Base-by-base conservation (phyloP, 2,888 invertebrate species). In the Dorcus hopei region DNA sequence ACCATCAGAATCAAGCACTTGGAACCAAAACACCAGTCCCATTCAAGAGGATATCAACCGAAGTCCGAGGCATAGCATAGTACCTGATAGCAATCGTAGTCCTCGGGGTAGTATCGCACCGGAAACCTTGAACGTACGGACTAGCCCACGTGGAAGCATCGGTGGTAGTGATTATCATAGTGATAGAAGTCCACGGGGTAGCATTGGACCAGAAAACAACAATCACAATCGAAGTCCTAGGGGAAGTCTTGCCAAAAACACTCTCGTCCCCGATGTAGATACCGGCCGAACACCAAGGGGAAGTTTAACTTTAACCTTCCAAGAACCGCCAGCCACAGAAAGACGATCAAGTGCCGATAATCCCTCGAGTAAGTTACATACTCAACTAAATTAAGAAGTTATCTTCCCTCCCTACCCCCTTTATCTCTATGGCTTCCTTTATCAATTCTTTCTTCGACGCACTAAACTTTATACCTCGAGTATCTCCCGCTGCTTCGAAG, bases 301-400 rank as follows among this genome's bases (percentile, higher is more conserved):
- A 39, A 85, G 85, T 68, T 69, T 85, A 52, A 85, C 85, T 0
- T 72, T 85, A 57, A 86, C 85, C 1, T 85, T 86, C 68, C 85
- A 85, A 75, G 85, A 86, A 63, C 85, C 85, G 9, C 81, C 82
- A 1, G 80, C 82, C 0, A 79, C 78, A 61, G 83, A 83, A 67
- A 79, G 85, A 65, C 78, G 85, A 62, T 80, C 84, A 0, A 85
- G 85, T 63, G 85, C 85, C 64, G 85, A 85, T 63, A 85, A 84
- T 66, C 74, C 79, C 56, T 77, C 80, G 65, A 80, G 84, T 84
- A 74, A 78, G 65, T 65, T 53, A 39, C 39, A 8, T 41, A 11
- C 38, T 55, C 14, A 45, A 23, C 6, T 33, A 33, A 33, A 33
- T 33, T 33, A 33, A 33, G 3, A 33, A 33, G 26, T 33, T 33